Conservation (phyloP, 2,888 invertebrate genomes). For the Microdon myrmicae region DNA sequence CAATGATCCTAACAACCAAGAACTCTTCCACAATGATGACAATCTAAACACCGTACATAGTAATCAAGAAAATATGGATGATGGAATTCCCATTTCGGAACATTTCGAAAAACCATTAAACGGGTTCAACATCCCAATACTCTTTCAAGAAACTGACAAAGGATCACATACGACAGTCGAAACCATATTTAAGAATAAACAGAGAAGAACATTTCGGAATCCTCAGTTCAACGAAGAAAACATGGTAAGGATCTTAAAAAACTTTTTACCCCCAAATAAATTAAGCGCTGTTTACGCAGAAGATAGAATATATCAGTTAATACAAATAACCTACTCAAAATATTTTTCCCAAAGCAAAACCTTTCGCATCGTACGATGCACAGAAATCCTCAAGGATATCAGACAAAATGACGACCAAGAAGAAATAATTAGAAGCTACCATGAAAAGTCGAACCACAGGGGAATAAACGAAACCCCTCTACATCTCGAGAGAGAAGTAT, state of each 20-base stretch:
- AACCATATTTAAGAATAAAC: slow-evolving; percentile 31
- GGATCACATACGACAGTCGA: slow-evolving; percentile 5
- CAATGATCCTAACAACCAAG: neutral
- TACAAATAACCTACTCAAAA: too few relatives aligned
- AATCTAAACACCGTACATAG: slow-evolving; percentile 1
- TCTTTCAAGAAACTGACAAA: slow-evolving; percentile 20
- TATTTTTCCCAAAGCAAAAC: slow-evolving; percentile 25
- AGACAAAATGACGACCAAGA: slow-evolving; percentile 14
- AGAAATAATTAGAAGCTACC: slow-evolving; percentile 12
- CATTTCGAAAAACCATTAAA: slow-evolving; percentile 46
- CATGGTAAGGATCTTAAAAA: slow-evolving; percentile 32
- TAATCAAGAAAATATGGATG: slow-evolving; percentile 10
- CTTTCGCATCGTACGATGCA: slow-evolving; percentile 20
- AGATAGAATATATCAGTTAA: slow-evolving; percentile 21
- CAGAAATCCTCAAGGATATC: slow-evolving; percentile 9
- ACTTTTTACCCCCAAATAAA: slow-evolving; percentile 31
- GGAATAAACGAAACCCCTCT: slow-evolving; percentile 13
- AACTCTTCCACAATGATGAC: too few relatives aligned
- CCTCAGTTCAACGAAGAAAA: slow-evolving; percentile 16
- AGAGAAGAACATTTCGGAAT: slow-evolving; percentile 15
- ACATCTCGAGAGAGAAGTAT: slow-evolving; percentile 22
- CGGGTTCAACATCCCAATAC: slow-evolving; percentile 37
- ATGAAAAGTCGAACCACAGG: slow-evolving; percentile 11
- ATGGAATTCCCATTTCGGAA: slow-evolving; percentile 36
- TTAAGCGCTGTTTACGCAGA: slow-evolving; percentile 10